These are phyloP conservation scores for Drosophila varians DNA, from an alignment of 1,140 invertebrate genomes.

Conservation along the genomic window DNA sequence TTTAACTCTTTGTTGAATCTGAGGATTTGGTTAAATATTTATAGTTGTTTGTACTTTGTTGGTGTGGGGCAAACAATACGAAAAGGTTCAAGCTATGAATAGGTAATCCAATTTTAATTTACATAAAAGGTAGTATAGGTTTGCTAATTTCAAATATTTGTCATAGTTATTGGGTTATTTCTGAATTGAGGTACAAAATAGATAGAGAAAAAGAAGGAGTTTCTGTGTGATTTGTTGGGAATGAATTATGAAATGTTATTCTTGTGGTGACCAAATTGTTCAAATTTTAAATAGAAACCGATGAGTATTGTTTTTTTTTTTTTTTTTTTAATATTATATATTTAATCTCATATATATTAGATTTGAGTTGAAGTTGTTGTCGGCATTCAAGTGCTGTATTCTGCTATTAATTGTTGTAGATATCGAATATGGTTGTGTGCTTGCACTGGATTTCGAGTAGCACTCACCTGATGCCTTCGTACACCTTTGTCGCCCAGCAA, in stretches of 20 bases:
- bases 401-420: constrained; percentile 38
- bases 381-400: constrained; percentile 73
- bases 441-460: constrained; percentile 54
- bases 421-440: constrained; percentile 36
- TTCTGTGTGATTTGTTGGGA: constrained; percentile 46
- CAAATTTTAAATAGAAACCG: constrained; percentile 28
- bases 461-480: constrained; percentile 84
- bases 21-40: constrained; percentile 39
- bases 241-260: constrained; percentile 42
- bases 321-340: background rate
- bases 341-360: background rate
- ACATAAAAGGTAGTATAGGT: constrained; percentile 17
- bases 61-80: constrained; percentile 49
- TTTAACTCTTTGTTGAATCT: constrained; percentile 39
- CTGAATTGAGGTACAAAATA: constrained; percentile 23
- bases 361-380: constrained; percentile 32
- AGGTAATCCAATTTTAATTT: constrained; percentile 38
- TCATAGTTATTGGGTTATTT: constrained; percentile 38
- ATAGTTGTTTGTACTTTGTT: constrained; percentile 7
- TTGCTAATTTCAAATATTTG: constrained; percentile 32
- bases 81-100: constrained; percentile 37
- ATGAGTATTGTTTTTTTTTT: constrained; percentile 8
- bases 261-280: constrained; percentile 55
- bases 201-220: constrained; percentile 14
- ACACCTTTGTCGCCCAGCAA: constrained; percentile 87